These are phyloP conservation scores for Caenorhabditis macrosperma DNA, from an alignment of 2,888 invertebrate species.

Conservation along the genomic window DNA sequence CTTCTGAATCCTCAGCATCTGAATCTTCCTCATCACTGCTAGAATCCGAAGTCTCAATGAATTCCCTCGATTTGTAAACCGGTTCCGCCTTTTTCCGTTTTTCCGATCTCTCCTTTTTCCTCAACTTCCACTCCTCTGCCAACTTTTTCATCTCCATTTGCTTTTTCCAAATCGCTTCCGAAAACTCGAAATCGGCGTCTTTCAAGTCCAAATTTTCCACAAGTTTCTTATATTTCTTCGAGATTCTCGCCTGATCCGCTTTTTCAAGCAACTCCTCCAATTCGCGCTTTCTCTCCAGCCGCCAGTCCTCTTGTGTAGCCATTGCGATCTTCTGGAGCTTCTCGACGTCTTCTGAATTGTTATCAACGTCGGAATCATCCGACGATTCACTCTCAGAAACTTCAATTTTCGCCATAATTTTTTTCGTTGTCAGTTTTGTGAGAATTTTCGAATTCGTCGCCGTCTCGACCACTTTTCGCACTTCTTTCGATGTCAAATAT, in stretches of 20 bases:
- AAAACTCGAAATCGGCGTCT: background rate
- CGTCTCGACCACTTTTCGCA: background rate
- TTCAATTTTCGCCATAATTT: background rate
- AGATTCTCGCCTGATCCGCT: constrained; percentile 19
- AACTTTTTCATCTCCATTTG: background rate
- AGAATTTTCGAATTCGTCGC: background rate
- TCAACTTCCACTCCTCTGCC: background rate
- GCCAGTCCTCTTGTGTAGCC: background rate
- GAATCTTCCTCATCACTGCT: background rate
- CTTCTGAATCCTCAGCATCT: constrained; percentile 1
- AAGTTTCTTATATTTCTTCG: background rate
- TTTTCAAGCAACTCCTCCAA: constrained; percentile 11
- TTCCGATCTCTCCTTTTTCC: background rate
- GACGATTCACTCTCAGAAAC: background rate
- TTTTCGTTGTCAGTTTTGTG: background rate
- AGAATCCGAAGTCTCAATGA: background rate
- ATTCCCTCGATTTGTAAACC: background rate
- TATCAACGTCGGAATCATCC: background rate
- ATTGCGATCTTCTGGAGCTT: background rate
- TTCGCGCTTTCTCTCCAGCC: background rate
- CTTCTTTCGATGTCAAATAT: background rate
- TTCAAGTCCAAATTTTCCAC: background rate
- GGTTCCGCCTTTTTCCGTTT: background rate
- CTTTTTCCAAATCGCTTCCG: background rate
- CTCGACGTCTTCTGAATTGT: background rate